Base-by-base conservation (phyloP, 2,888 invertebrate genomes). In the Timandra comae region DNA sequence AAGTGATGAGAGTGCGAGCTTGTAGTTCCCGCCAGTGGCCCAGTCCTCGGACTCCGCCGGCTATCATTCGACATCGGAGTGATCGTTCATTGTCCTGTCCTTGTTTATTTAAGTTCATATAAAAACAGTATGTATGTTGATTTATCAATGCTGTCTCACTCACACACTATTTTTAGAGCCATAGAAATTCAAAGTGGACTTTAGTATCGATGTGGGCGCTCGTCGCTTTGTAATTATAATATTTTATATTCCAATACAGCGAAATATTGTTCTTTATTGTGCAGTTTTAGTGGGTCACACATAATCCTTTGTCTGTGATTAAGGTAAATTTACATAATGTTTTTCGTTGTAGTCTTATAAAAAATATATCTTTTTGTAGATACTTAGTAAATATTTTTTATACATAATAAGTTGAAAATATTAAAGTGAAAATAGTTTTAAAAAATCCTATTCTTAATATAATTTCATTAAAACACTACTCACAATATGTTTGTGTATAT, bases 141-240 rank as follows among this genome's bases (percentile, higher is more conserved):
- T 56, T 61, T 64, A 68, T 57, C 59, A 63, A 52, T 46, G 34
- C 43, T 46, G 43, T 51, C 55, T 56, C 50, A 44, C 49, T 53
- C 48, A 35, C 44, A 35, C 45, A 47, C 59, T 75, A 71, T 71
- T 69, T 69, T 56, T 69, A 74, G 68, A 52, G 43, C 34, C 41
- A 48, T 46, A 49, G 49, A 52, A 56, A 51, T 56, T 40, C 43
- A 30, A 50, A 49, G 49, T 58, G 56, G 54, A 60, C 62, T 59
- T 63, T 57, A 60, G 51, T 54, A 51, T 50, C 37, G 40, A 49
- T 46, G 55, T 56, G 47, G 49, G 55, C 41, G 51, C 43, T 37
- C 40, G 34, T 43, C 42, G 39, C 28, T 47, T 43, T 40, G 41
- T 43, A 24, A 10, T 24, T 11, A 12, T 44, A 23, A 43, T 33